Percentiles rank a stretch among this genome's conserved stretches.
These are phyloP conservation scores for Muntiacus muntjak DNA, from an alignment of 2,113 vertebrate genomes.

Conservation along the genomic window DNA sequence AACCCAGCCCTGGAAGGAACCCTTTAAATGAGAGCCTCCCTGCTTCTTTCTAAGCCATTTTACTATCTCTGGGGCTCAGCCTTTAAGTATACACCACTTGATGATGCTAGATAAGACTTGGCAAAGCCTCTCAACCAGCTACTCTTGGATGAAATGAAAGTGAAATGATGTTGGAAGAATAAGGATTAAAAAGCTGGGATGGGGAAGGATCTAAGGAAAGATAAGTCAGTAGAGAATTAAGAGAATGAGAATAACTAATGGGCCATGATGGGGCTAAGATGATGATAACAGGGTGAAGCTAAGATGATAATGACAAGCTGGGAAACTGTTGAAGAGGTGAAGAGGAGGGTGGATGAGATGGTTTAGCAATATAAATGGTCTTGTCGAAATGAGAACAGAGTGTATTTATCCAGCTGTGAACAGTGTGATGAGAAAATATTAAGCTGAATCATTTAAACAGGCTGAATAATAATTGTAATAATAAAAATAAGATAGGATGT, in stretches of 20 bases:
- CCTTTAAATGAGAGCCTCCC: background rate
- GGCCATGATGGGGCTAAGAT: slow-evolving; percentile 8
- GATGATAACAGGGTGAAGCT: slow-evolving; percentile 57
- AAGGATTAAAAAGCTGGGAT: background rate
- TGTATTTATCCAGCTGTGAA: slow-evolving; percentile 78
- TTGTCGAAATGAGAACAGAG: slow-evolving; percentile 74
- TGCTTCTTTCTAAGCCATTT: background rate
- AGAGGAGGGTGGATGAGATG: slow-evolving; percentile 32
- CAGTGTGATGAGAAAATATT: slow-evolving; percentile 79
- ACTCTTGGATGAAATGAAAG: background rate
- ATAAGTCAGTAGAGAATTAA: slow-evolving; percentile 21
- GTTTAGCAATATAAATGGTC: slow-evolving; percentile 67
- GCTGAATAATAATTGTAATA: slow-evolving; percentile 79
- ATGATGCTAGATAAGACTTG: background rate
- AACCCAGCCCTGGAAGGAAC: background rate
- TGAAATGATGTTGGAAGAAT: background rate
- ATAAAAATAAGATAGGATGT: slow-evolving; percentile 58
- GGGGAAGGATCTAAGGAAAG: background rate
- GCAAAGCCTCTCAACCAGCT: background rate
- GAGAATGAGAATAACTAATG: slow-evolving; percentile 13
- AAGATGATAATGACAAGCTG: slow-evolving; percentile 54
- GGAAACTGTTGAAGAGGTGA: slow-evolving; percentile 63
- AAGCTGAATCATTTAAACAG: slow-evolving; percentile 81
- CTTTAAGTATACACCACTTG: background rate
- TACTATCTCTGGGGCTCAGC: background rate